Evolutionary conservation across 2,888 invertebrate species (phyloP), one percentile per base, ranked within the genome.

Genomic region (Ormyrus labotus): DNA sequence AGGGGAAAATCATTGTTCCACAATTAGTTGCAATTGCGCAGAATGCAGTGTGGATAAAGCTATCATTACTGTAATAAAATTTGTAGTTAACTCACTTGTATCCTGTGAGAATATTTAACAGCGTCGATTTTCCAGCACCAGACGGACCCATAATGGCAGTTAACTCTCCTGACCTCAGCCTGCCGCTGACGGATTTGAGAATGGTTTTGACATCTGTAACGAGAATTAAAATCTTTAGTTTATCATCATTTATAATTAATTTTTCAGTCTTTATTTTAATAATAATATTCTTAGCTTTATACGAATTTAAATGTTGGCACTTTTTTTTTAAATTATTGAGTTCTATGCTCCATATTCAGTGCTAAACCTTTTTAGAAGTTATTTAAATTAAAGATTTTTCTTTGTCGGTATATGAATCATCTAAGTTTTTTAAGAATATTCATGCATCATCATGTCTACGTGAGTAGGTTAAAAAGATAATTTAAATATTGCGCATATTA

Each of bases 111-210:
- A 98, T 98, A 90, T 98, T 98, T 89, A 98, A 95, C 19, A 98
- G 93, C 0, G 98, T 98, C 71, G 97, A 97, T 92, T 98, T 98
- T 85, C 98, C 97, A 77, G 97, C 98, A 51, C 98, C 98, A 0
- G 98, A 98, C 60, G 98, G 98, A 11, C 98, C 98, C 98, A 98
- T 98, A 88, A 98, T 98, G 85, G 98, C 98, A 6, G 97, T 98
- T 88, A 98, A 93, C 91, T 98, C 97, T 83, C 98, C 97, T 58
- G 97, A 96, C 51, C 95, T 94, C 82, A 98, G 94, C 85, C 95
- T 93, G 65, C 98, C 98, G 81, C 97, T 97, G 85, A 98, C 97
- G 84, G 95, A 94, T 92, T 97, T 97, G 85, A 98, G 93, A 87
- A 98, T 97, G 50, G 94, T 94, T 92, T 98, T 98, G 87, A 93